Conservation (phyloP, 2,113 vertebrate genomes). For the Platysternon megacephalum region DNA sequence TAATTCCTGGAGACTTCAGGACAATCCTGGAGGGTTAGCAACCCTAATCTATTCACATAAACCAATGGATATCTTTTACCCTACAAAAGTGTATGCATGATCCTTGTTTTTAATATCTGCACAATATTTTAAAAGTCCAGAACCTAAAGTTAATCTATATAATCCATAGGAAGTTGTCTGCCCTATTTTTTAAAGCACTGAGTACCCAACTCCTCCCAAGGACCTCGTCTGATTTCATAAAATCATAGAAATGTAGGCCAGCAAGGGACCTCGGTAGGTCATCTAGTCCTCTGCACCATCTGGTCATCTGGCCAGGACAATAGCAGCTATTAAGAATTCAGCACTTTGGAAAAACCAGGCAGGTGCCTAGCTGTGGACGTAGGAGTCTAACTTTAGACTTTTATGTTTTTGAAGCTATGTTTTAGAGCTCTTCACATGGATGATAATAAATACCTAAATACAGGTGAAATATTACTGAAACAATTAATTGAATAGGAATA, state of each 20-base stretch:
- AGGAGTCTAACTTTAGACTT: not conserved
- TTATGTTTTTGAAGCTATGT: not conserved
- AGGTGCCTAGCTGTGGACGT: not conserved
- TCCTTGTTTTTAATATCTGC: conserved; percentile 64
- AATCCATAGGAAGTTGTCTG: conserved; percentile 54
- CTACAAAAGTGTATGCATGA: conserved; percentile 24
- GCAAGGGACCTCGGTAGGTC: not conserved
- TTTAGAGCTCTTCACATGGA: conserved; percentile 36
- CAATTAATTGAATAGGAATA: conserved; percentile 59
- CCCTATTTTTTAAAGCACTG: not conserved
- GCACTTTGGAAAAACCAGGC: not conserved
- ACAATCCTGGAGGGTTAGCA: too few relatives aligned
- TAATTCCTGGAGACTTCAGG: too few relatives aligned
- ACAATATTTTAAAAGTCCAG: conserved; percentile 44
- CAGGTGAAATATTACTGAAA: conserved; percentile 63
- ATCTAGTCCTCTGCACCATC: not conserved
- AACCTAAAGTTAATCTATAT: conserved; percentile 27
- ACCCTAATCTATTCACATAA: not conserved
- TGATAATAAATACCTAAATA: conserved; percentile 64
- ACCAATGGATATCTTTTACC: not conserved
- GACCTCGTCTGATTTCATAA: not conserved
- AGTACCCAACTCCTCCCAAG: not conserved
- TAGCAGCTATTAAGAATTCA: not conserved
- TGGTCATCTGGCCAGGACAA: not conserved
- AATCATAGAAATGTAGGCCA: not conserved